A percentile compares a stretch with the other conserved stretches of the same genome.
Evolutionary conservation across 2,888 invertebrate species (phyloP).

Genomic region (Chaitophorus viminalis): DNA sequence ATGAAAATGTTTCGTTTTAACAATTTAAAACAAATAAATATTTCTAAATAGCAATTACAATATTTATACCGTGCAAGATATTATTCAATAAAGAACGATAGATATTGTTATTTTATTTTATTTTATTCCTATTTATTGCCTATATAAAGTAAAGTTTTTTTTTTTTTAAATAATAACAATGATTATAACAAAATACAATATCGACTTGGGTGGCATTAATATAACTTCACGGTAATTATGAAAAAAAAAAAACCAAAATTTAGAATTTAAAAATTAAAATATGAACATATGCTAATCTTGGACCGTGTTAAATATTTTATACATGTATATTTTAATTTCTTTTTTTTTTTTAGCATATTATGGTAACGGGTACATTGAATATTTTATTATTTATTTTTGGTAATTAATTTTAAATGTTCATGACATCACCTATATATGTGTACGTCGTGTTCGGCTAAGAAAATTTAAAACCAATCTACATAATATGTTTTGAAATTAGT

Average conservation of each 20-base stretch:
- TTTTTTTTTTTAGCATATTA: no score
- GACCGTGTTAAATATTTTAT: not conserved
- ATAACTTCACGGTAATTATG: not conserved
- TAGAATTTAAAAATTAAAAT: not conserved
- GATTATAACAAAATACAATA: not conserved
- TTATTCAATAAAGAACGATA: not conserved
- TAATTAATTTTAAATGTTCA: not conserved
- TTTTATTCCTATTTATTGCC: no score
- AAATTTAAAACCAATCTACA: not conserved
- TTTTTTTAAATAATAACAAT: not conserved
- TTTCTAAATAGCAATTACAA: not conserved
- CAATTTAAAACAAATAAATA: not conserved
- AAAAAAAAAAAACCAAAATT: not conserved
- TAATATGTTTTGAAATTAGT: not conserved
- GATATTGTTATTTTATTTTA: not conserved
- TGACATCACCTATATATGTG: not conserved
- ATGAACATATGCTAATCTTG: not conserved
- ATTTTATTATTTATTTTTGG: no score
- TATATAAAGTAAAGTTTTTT: not conserved
- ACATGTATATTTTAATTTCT: not conserved
- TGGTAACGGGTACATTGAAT: no score
- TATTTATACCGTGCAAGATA: not conserved
- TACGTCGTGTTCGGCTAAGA: not conserved
- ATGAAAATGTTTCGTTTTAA: not conserved
- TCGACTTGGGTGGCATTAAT: not conserved